Evolutionary conservation across 2,113 vertebrate species (phyloP), one percentile per base, ranked within the genome.

Genomic region (Crotalus helleri): DNA sequence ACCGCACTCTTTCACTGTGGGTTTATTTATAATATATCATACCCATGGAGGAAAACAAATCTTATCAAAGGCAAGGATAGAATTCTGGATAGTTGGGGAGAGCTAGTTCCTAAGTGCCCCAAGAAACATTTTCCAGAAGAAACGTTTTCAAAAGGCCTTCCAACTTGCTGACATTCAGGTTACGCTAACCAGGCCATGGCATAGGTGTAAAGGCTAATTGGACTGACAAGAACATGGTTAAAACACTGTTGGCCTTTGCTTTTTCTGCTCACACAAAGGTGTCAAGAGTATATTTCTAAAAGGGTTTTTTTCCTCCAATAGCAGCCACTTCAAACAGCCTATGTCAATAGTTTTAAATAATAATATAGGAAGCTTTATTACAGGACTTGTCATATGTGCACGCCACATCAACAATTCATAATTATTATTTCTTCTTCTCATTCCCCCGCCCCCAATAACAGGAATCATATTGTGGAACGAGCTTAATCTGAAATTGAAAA

Each of bases 281-380:
- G 13, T 87, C 92, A 89, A 13, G 29, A 86, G 57, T 49, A 17
- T 29, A 59, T 93, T 85, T 90, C 5, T n/a, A 53, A 85, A 93
- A 85, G 13, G 24, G 3, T 9, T 90, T 13, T 55, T 44, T 44
- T 4, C 23, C 49, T 11, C 33, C 26, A 87, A 87, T 69, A 69
- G 15, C 3, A 8, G 12, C 64, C 55, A 86, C 58, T 87, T 86
- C 58, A 91, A 64, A 64, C 23, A 46, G 12, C 4, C 24, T 44
- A 3, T 26, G 2, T 21, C 89, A 54, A 81, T 39, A 44, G 9
- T 21, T 19, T 88, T 1, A 81, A 61, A 33, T 74, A 81, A 29
- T 49, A 24, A 49, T 57, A 46, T 26, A 29, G 29, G 39, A n/a
- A 26, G 44, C 17, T 10, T 19, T 58, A 85, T 69, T 15, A 15